A percentile compares a stretch with the other conserved stretches of the same genome.
Evolutionary conservation across 2,888 invertebrate genomes (phyloP).

Genomic region (Metacarcinus magister): DNA sequence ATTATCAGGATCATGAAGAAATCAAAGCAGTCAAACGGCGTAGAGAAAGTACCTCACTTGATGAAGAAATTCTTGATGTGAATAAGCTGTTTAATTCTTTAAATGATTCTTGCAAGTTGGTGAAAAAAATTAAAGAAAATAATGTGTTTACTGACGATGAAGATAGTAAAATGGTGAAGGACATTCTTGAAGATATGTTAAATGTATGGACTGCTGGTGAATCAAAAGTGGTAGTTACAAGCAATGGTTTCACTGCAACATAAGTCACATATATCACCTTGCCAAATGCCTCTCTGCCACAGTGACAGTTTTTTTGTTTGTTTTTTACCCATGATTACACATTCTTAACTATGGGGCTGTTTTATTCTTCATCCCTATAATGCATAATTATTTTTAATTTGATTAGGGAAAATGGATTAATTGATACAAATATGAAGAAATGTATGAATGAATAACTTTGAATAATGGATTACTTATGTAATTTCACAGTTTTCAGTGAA

Average conservation of each 20-base stretch:
- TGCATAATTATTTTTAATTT: not conserved
- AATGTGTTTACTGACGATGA: not conserved
- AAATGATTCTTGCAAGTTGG: not conserved
- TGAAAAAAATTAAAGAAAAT: conserved; percentile 16
- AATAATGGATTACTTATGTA: not conserved
- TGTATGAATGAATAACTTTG: not conserved
- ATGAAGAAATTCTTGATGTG: not conserved
- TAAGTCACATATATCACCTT: not conserved
- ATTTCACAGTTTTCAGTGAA: not conserved
- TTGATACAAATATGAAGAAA: not conserved
- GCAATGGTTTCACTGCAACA: not conserved
- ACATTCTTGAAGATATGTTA: conserved; percentile 52
- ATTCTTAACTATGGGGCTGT: not conserved
- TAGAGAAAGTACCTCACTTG: not conserved
- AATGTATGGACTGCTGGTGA: not conserved
- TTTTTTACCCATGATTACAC: not conserved
- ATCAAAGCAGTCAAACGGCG: conserved; percentile 35
- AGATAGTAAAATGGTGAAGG: conserved; percentile 38
- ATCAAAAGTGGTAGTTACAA: not conserved
- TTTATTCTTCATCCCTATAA: not conserved
- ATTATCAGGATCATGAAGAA: not conserved
- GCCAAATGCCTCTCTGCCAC: not conserved
- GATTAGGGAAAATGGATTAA: not conserved
- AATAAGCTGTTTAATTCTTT: conserved; percentile 14
- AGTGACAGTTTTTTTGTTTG: not conserved